Evolutionary conservation across 2,113 vertebrate species (phyloP).

Genomic region (Engystomops pustulosus): DNA sequence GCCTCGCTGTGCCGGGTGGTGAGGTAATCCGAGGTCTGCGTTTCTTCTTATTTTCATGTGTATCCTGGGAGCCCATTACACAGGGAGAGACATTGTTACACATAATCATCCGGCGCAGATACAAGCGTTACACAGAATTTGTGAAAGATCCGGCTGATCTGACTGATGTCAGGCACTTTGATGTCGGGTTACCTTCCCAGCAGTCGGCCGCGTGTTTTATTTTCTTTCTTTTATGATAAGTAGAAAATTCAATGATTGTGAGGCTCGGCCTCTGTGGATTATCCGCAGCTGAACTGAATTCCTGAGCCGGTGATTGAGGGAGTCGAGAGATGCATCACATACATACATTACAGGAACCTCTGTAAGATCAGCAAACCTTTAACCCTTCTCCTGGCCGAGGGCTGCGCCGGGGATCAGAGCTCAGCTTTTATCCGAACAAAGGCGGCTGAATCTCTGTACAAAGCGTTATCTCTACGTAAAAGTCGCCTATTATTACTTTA

Average conservation of each 20-base stretch:
- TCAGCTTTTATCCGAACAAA: too few relatives aligned
- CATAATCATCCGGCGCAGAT: neutral
- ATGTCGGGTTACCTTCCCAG: conserved; percentile 32
- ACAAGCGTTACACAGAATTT: conserved; percentile 39
- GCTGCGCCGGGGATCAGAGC: too few relatives aligned
- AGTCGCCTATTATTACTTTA: too few relatives aligned
- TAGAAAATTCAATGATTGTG: conserved; percentile 39
- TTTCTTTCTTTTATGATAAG: neutral
- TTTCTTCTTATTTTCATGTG: conserved; percentile 16
- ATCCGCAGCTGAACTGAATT: conserved; percentile 27
- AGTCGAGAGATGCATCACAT: conserved; percentile 16
- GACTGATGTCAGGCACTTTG: conserved; percentile 27
- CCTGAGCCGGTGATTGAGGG: conserved; percentile 17
- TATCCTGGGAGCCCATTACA: conserved; percentile 21
- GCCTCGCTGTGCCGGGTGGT: neutral
- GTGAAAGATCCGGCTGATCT: neutral
- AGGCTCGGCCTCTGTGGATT: conserved; percentile 38
- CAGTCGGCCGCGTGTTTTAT: neutral
- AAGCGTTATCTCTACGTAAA: too few relatives aligned
- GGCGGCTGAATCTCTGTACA: too few relatives aligned
- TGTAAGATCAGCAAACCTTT: conserved; percentile 1
- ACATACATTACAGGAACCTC: neutral
- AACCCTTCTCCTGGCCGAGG: neutral
- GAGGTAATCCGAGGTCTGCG: neutral
- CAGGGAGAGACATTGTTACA: neutral